These are phyloP conservation scores for Malachius bipustulatus DNA, from an alignment of 2,888 invertebrate genomes.

Conservation along the genomic window DNA sequence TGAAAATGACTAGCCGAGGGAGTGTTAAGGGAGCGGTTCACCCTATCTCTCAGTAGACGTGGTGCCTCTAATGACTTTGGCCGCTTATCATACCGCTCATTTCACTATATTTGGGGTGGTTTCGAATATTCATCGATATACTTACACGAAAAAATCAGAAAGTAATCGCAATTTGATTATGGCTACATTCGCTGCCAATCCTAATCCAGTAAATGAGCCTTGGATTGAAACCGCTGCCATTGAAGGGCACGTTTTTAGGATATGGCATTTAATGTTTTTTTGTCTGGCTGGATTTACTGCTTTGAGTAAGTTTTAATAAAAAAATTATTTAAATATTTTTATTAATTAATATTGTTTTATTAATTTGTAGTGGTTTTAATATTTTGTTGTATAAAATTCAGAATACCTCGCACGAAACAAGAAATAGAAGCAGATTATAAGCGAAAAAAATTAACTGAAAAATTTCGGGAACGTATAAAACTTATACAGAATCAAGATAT, in stretches of 20 bases:
- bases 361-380: constrained; percentile 57
- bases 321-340: background rate
- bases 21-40: too few relatives aligned
- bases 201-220: constrained; percentile 34
- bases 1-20: too few relatives aligned
- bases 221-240: constrained; percentile 63
- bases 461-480: constrained; percentile 69
- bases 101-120: too few relatives aligned
- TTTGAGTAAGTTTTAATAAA: constrained; percentile 40
- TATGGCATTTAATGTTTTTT: constrained; percentile 73
- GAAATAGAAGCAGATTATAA: constrained; percentile 91
- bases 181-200: constrained; percentile 35
- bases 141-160: too few relatives aligned
- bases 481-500: constrained; percentile 76
- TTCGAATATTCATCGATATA: too few relatives aligned
- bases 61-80: too few relatives aligned
- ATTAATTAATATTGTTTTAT: background rate
- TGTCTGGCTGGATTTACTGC: constrained; percentile 51
- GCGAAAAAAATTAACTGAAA: constrained; percentile 67
- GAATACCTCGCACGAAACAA: constrained; percentile 88
- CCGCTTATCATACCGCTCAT: too few relatives aligned
- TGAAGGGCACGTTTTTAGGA: constrained; percentile 58
- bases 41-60: too few relatives aligned
- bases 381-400: constrained; percentile 82
- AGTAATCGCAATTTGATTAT: constrained; percentile 17